Evolutionary conservation across 2,888 invertebrate genomes (phyloP).

Genomic region (Euzetes globulus): DNA sequence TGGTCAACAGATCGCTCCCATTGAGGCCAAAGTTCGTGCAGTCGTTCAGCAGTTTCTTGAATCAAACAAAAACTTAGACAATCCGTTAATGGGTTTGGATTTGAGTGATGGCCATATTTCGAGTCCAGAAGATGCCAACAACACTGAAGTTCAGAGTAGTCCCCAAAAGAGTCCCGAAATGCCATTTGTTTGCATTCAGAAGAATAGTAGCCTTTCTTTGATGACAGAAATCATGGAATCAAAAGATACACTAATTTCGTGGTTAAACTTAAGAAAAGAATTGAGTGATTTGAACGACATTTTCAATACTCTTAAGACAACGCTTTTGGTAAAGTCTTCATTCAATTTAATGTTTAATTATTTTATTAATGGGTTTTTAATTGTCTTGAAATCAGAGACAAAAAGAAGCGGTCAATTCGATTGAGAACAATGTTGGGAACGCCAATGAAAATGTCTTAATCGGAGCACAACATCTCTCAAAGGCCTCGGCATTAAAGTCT

Average conservation of each 20-base stretch:
- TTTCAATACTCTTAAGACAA: slow-evolving; percentile 2
- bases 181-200: not conserved
- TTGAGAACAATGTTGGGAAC: not conserved
- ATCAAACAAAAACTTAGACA: not conserved
- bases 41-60: slow-evolving; percentile 5
- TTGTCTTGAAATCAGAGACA: slow-evolving; percentile 2
- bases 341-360: not conserved
- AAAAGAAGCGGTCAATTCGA: not conserved
- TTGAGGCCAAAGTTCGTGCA: not conserved
- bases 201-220: not conserved
- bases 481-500: not conserved
- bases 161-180: not conserved
- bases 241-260: not conserved
- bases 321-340: not conserved
- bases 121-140: not conserved
- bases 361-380: not conserved
- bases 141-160: not conserved
- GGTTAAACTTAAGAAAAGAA: not conserved
- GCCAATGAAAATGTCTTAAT: not conserved
- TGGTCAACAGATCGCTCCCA: not conserved
- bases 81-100: slow-evolving; percentile 4
- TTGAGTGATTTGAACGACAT: slow-evolving; percentile 23
- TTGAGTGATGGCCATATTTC: not conserved
- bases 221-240: not conserved
- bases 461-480: slow-evolving; percentile 21